phyloP scores from a whole-genome alignment of 2,797 vertebrate species.

The Poeciliopsis gracilis region DNA sequence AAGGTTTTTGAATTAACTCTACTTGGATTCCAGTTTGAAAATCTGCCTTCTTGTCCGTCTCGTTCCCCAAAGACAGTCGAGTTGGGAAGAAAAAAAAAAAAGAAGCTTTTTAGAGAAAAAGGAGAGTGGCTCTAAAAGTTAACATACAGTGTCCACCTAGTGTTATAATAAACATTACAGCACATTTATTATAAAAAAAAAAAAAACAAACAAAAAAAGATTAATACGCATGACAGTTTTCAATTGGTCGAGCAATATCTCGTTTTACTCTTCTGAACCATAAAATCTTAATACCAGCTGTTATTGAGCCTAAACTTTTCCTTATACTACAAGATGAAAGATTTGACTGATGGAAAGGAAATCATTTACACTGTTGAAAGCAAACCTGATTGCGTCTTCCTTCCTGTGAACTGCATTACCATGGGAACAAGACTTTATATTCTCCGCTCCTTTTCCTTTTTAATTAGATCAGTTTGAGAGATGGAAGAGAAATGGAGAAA shows the following conservation, averaged over 20 bases:
- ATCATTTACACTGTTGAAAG: conserved; percentile 9
- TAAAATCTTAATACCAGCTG: conserved; percentile 20
- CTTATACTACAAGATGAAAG: not conserved
- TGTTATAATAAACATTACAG: conserved; percentile 7
- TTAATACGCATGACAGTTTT: conserved; percentile 1
- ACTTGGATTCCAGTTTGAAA: conserved; percentile 17
- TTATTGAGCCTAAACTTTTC: not conserved
- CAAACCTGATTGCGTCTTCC: conserved; percentile 11
- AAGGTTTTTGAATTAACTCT: conserved; percentile 17
- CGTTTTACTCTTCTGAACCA: conserved; percentile 31
- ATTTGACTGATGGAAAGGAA: conserved; percentile 10
- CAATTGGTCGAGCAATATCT: conserved; percentile 16
- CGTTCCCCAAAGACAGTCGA: conserved; percentile 14
- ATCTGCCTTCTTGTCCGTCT: conserved; percentile 21
- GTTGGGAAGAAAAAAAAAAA: conserved; percentile 8
- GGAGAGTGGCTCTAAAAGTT: conserved; percentile 19
- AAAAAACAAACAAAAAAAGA: conserved; percentile 1
- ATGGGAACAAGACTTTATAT: conserved; percentile 50
- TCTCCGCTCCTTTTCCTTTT: not conserved
- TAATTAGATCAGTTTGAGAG: conserved; percentile 10
- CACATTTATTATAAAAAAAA: conserved; percentile 10
- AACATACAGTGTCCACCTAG: not conserved
- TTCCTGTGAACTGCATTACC: conserved; percentile 24
- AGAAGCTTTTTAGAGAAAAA: conserved; percentile 34
- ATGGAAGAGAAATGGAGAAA: not conserved